Evolutionary conservation across 2,113 vertebrate species (phyloP), one percentile per base, ranked within the genome.

Genomic region (Oncorhynchus mykiss): DNA sequence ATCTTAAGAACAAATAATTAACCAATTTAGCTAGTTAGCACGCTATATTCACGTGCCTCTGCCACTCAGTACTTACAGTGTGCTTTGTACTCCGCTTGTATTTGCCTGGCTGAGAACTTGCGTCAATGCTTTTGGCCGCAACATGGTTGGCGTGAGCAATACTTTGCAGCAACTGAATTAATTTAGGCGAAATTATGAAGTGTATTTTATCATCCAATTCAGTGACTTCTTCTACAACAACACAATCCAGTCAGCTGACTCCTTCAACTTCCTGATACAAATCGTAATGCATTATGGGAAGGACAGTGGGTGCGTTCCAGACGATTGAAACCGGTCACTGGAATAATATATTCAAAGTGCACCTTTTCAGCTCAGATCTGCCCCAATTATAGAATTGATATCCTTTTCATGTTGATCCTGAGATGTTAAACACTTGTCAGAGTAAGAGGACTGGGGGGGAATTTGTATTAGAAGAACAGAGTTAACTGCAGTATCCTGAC

Each of bases 41-140:
- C 18, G 31, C 3, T 64, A n/a, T 27, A 25, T 64, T 64, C 20
- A 64, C 60, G 16, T 3, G 22, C 3, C 1, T 4, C 67, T 57
- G 8, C 22, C 16, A 34, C n/a, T 45, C 18, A 2, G 9, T 31
- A 96, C 97, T 99, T 87, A 98, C 97, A 99, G 90, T 2, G 97
- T 99, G 92, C 97, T 99, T 82, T 99, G 97, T 69, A 99, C 97
- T 51, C 97, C 97, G 80, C 93, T 96, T 2, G 97, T 99, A 91
- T 99, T 99, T 74, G 97, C 97, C 74, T 99, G 97, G 90, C 97
- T 99, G 49, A 99, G 94, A 66, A 99, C 96, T 90, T 99, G 97
- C 72, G 97, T 99, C 78, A 99, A 86, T 57, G 97, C 97, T 82
- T 98, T 98, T 31, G 97, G 97, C 68, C 97, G 95, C 88, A 99